Evolutionary conservation across 2,113 vertebrate genomes (phyloP).

Genomic region (Meriones unguiculatus): DNA sequence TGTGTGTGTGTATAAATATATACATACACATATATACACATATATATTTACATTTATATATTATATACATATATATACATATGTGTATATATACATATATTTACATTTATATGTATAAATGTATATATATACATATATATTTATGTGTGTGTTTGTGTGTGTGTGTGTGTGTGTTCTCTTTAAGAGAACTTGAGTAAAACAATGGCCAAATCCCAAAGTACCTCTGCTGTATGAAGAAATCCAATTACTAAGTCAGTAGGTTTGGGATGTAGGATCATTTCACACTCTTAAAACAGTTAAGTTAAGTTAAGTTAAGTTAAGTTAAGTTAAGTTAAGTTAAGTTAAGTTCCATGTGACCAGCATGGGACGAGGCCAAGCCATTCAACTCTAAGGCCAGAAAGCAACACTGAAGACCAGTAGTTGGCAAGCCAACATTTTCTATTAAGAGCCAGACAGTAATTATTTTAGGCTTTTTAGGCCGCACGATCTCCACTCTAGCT

Average conservation of each 20-base stretch:
- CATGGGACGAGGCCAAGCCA: background rate
- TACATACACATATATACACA: too few species aligned
- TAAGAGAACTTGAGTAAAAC: background rate
- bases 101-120: too few species aligned
- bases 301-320: too few species aligned
- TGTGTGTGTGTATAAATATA: too few species aligned
- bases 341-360: background rate
- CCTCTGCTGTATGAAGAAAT: constrained; percentile 3
- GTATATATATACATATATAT: too few species aligned
- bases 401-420: background rate
- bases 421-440: background rate
- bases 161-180: too few species aligned
- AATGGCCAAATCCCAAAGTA: background rate
- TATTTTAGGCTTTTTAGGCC: background rate
- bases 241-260: background rate
- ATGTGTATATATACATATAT: too few species aligned
- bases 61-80: too few species aligned
- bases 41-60: too few species aligned
- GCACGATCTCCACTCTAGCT: background rate
- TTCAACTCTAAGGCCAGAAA: background rate
- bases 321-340: too few species aligned
- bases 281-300: background rate
- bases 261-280: background rate
- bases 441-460: background rate
- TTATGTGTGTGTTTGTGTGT: too few species aligned